Conservation (phyloP, 2,113 vertebrate genomes). For the Bubo bubo region DNA sequence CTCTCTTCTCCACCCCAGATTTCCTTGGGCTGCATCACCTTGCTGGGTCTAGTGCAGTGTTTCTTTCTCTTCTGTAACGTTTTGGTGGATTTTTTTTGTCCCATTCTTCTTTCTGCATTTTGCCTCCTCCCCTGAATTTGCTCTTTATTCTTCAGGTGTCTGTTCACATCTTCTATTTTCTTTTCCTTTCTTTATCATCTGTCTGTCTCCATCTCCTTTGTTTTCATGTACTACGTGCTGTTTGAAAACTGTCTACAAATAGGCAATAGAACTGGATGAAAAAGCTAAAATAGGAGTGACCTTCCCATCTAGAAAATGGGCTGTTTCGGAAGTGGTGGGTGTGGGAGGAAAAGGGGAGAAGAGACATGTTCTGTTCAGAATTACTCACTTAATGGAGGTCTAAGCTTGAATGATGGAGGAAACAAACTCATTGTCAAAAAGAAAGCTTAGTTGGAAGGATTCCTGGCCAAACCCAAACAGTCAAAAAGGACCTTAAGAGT, state of each 20-base stretch:
- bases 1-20: not conserved
- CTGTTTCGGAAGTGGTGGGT: not conserved
- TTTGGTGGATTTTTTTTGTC: not conserved
- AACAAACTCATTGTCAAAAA: not conserved
- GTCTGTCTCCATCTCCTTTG: not conserved
- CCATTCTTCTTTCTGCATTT: not conserved
- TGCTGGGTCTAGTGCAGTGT: not conserved
- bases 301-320: not conserved
- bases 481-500: not conserved
- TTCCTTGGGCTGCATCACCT: not conserved
- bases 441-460: not conserved
- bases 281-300: not conserved
- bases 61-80: not conserved
- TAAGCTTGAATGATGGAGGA: not conserved
- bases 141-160: not conserved
- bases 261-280: not conserved
- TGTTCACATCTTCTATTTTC: not conserved
- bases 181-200: not conserved
- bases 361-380: not conserved
- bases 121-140: not conserved
- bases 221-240: not conserved
- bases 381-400: not conserved
- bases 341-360: not conserved
- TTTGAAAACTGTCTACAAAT: not conserved
- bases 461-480: not conserved